A percentile compares a stretch with the other conserved stretches of the same genome.
These are phyloP conservation scores for Rhineura floridana DNA, from an alignment of 2,113 vertebrate species.

Conservation along the genomic window DNA sequence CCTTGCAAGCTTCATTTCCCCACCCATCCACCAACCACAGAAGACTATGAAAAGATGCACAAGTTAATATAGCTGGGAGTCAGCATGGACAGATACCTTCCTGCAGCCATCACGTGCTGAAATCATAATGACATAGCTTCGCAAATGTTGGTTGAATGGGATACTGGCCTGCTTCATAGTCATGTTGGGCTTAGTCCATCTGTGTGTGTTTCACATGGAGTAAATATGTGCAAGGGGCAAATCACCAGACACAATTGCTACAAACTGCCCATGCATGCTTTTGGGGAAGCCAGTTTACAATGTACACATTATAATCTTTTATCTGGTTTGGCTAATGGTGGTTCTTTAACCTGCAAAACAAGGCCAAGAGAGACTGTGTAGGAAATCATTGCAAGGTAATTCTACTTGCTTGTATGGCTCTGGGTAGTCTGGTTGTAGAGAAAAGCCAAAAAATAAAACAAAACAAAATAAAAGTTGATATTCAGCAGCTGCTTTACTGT, in stretches of 20 bases:
- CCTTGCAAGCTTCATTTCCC: too few species aligned
- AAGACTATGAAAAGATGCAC: not conserved
- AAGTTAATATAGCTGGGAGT: not conserved
- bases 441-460: too few species aligned
- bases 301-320: not conserved
- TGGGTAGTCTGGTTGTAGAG: not conserved
- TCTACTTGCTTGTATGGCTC: not conserved
- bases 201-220: not conserved
- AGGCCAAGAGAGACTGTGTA: not conserved
- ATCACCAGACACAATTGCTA: not conserved
- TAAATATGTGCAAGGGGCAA: not conserved
- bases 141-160: too few species aligned
- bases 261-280: not conserved
- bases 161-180: too few species aligned
- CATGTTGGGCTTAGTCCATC: too few species aligned
- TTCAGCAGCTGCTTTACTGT: not conserved
- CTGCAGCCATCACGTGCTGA: not conserved
- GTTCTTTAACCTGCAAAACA: not conserved
- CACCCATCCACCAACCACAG: too few species aligned
- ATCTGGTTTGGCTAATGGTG: not conserved
- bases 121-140: not conserved
- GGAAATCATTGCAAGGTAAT: not conserved
- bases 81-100: not conserved
- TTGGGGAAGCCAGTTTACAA: not conserved
- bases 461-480: not conserved